Conservation (phyloP, 2,888 invertebrate species). For the Drosophila borborema region DNA sequence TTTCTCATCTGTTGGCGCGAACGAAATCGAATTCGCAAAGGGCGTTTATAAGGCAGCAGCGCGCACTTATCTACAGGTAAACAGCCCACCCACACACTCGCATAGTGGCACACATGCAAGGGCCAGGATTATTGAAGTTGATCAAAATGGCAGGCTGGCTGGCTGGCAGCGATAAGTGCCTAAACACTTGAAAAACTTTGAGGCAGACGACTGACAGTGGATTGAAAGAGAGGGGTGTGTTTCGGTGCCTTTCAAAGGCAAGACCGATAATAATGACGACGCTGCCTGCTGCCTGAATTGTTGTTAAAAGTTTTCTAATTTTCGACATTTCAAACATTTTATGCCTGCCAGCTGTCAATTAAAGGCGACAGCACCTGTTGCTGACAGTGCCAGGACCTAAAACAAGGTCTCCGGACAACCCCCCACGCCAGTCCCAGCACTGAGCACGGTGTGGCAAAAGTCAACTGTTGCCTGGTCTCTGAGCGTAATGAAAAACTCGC, state of each 20-base stretch:
- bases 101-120: conserved; percentile 1
- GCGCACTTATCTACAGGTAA: conserved; percentile 72
- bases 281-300: conserved; percentile 52
- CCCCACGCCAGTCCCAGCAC: neutral
- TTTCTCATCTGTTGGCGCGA: conserved; percentile 51
- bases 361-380: conserved; percentile 79
- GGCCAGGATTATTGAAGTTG: conserved; percentile 74
- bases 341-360: conserved; percentile 80
- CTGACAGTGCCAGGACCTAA: conserved; percentile 57
- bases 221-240: neutral
- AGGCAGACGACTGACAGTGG: conserved; percentile 22
- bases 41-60: conserved; percentile 54
- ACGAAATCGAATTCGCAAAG: conserved; percentile 71
- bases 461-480: conserved; percentile 56
- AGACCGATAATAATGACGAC: conserved; percentile 72
- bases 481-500: conserved; percentile 63
- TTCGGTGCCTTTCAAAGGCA: conserved; percentile 42
- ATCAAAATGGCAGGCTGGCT: conserved; percentile 65
- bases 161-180: conserved; percentile 71
- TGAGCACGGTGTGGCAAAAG: conserved; percentile 45
- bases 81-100: conserved; percentile 31
- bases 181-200: conserved; percentile 75
- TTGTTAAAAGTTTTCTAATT: conserved; percentile 81
- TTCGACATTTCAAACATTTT: conserved; percentile 78
- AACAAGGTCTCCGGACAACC: conserved; percentile 22